phyloP scores from a whole-genome alignment of 53 echinoderm and acorn worm genomes.

The Zoroaster sp. region DNA sequence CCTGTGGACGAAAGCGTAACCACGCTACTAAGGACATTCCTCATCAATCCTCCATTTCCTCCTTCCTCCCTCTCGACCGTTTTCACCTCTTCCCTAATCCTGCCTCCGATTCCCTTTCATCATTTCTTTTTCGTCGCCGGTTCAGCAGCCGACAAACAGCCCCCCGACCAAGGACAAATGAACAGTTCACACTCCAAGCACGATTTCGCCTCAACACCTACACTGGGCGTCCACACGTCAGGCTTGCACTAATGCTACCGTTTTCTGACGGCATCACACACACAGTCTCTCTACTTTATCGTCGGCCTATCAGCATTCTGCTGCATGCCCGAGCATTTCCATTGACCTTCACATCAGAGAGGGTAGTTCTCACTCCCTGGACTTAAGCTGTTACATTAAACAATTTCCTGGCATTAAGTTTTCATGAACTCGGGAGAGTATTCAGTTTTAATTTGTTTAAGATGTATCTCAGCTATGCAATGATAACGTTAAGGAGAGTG shows the following conservation, averaged over 20 bases:
- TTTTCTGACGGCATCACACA: conserved; percentile 22
- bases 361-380: conserved; percentile 15
- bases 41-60: not conserved
- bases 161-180: conserved; percentile 43
- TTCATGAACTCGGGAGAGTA: conserved; percentile 20
- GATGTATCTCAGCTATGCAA: conserved; percentile 36
- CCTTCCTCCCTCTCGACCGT: not conserved
- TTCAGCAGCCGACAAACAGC: conserved; percentile 8
- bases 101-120: not conserved
- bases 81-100: not conserved
- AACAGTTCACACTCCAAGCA: conserved; percentile 49
- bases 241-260: conserved; percentile 14
- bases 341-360: conserved; percentile 24
- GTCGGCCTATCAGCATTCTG: conserved; percentile 13
- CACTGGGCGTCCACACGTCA: not conserved
- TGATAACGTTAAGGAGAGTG: not conserved
- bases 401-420: conserved; percentile 47
- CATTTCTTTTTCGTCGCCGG: not conserved
- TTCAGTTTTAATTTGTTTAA: conserved; percentile 36
- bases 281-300: conserved; percentile 4
- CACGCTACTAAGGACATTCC: not conserved
- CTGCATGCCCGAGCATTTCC: not conserved
- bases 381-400: conserved; percentile 37
- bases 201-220: conserved; percentile 53
- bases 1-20: not conserved